phyloP scores from a whole-genome alignment of 2,888 invertebrate species.

The Pseudococcus longispinus region DNA sequence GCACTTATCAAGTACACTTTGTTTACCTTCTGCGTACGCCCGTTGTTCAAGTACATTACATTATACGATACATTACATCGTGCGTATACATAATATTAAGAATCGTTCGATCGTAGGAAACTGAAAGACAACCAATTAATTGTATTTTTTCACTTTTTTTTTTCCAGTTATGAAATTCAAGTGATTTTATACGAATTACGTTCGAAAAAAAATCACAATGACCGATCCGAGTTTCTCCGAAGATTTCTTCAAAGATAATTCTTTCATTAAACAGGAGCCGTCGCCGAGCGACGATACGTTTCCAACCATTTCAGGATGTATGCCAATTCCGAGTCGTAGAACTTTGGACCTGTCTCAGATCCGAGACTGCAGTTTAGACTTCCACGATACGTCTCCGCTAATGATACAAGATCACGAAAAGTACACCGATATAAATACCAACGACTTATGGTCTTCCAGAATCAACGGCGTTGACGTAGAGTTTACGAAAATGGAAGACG shows the following conservation, averaged over 20 bases:
- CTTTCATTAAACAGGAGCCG: conserved; percentile 49
- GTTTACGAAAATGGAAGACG: conserved; percentile 49
- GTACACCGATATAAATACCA: conserved; percentile 50
- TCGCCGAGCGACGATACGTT: conserved; percentile 18
- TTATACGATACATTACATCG: background rate
- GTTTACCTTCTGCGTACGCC: background rate
- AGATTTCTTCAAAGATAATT: conserved; percentile 50
- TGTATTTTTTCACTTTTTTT: background rate
- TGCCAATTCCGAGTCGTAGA: conserved; percentile 52
- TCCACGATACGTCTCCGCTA: conserved; percentile 46
- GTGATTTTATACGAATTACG: background rate
- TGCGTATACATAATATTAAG: too few relatives aligned
- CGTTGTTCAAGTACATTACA: conserved; percentile 11
- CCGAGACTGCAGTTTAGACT: conserved; percentile 41
- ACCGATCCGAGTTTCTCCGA: conserved; percentile 50
- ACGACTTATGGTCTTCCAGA: conserved; percentile 51
- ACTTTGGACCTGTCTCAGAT: conserved; percentile 36
- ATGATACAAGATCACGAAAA: conserved; percentile 56
- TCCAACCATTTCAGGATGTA: conserved; percentile 47
- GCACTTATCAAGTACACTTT: background rate
- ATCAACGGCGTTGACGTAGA: conserved; percentile 49
- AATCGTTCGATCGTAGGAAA: background rate
- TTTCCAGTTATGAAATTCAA: conserved; percentile 51
- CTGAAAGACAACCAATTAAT: background rate
- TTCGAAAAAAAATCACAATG: conserved; percentile 38